Conservation (phyloP, 1,140 invertebrate species). For the Caenorhabditis elegans region WBcel235 BX284606.5:9094501-9095000, state of each 20-base stretch:
- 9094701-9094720: background rate
- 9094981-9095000: background rate
- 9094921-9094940: background rate
- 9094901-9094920: background rate
- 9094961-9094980: background rate
- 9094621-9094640: background rate
- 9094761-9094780: background rate
- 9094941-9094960: background rate
- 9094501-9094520: too few relatives aligned
- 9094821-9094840: background rate
- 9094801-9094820: conserved; percentile 12
- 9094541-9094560: too few relatives aligned
- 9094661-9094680: background rate
- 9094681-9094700: conserved; percentile 11
- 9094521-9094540: too few relatives aligned
- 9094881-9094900: too few relatives aligned
- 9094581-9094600: background rate
- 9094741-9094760: conserved; percentile 5
- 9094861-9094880: too few relatives aligned
- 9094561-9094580: too few relatives aligned
- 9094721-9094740: background rate
- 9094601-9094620: background rate
- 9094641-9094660: background rate
- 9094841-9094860: too few relatives aligned
- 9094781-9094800: background rate